A percentile compares a stretch with the other conserved stretches of the same genome.
phyloP scores from a whole-genome alignment of 2,797 vertebrate genomes.

The Nannoperca obscura region DNA sequence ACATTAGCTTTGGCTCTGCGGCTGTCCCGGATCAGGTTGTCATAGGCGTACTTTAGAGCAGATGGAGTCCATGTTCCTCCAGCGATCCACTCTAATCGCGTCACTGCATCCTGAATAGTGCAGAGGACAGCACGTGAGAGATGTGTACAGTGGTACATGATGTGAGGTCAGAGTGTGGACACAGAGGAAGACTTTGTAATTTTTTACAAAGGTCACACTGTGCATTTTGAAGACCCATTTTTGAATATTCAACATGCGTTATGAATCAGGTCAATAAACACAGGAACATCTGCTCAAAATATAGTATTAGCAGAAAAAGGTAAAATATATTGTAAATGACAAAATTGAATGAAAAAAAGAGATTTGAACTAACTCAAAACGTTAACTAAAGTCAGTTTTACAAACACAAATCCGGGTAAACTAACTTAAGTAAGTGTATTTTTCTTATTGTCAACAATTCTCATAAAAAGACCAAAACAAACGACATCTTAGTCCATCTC shows the following conservation, averaged over 20 bases:
- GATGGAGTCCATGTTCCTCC: constrained; percentile 98
- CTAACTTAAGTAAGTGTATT: too few species aligned
- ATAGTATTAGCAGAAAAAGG: background rate
- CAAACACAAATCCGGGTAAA: background rate
- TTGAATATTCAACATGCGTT: background rate
- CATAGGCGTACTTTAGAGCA: constrained; percentile 95
- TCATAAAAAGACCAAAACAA: too few species aligned
- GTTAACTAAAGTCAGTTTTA: background rate
- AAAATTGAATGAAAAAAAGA: background rate
- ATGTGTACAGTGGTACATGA: background rate
- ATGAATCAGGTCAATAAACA: background rate
- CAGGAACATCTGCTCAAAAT: background rate
- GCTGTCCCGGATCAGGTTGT: constrained; percentile 93
- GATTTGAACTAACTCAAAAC: background rate
- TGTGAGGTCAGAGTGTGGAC: background rate
- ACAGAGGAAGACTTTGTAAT: background rate
- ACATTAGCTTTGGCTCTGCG: constrained; percentile 92
- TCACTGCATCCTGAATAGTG: constrained; percentile 88
- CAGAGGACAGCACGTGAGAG: constrained; percentile 1
- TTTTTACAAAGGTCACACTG: background rate
- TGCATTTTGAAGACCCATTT: background rate
- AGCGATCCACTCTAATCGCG: constrained; percentile 96
- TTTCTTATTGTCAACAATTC: too few species aligned
- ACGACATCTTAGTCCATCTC: too few species aligned
- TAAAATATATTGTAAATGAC: too few species aligned